Base-by-base conservation (phyloP, 2,888 invertebrate species). In the Corythucha ciliata region DNA sequence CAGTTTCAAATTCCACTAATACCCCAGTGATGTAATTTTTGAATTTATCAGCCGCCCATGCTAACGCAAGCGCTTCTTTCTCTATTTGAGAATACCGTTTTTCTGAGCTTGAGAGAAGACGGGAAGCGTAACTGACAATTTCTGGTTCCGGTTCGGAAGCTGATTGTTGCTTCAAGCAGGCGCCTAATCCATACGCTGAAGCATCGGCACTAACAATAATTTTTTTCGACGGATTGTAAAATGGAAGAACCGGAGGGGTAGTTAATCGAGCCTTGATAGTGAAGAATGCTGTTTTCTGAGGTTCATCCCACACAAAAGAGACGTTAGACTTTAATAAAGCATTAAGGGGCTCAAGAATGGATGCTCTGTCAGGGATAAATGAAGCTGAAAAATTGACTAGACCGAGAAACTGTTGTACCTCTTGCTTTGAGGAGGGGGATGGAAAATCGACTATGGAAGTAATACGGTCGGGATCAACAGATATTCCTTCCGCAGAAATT, bases 401-500 rank as follows among this genome's bases (percentile, higher is more conserved):
- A 16, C 52, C 54, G 24, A 57, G 34, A 47, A 52, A 48, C 7
- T 42, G 29, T 42, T 57, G 48, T 7, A 57, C 36, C 12, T 44
- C 33, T 45, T 54, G 33, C n/a, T 39, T 32, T 27, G 14, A 39
- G 16, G 29, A 45, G 16, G 54, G 56, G 24, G 42, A 14, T 3
- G 21, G 25, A 14, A 42, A 42, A 22, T 53, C 40, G 6, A 40
- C n/a, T 32, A 56, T 56, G 14, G 54, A 53, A 25, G 42, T 52
- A 20, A 57, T 46, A 42, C 55, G 56, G 14, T 41, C 25, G 18
- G 47, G 41, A 37, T 47, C 52, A 24, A 41, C 34, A 6, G 10
- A 8, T 22, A 61, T 39, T n/a, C 58, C 59, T 22, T 56, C 25
- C 20, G 53, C 44, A 25, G 50, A 53, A 20, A 61, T 44, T 29